A percentile compares a stretch with the other conserved stretches of the same genome.
phyloP scores from a whole-genome alignment of 2,113 vertebrate species.

The Nothoprocta perdicaria region DNA sequence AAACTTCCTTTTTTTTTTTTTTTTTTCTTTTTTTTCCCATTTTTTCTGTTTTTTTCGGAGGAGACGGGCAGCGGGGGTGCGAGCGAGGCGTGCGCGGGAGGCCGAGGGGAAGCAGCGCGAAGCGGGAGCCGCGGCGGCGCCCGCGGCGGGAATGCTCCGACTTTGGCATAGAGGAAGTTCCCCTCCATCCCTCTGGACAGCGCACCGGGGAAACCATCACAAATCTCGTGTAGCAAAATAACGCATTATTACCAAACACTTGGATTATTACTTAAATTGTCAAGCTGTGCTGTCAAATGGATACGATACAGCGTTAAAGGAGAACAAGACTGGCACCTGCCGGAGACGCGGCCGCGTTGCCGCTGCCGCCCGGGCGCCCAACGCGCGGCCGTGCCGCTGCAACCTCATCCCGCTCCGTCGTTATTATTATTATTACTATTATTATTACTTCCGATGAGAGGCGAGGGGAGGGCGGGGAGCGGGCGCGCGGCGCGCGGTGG shows the following conservation, averaged over 20 bases:
- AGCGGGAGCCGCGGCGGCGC: background rate
- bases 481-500: constrained; percentile 20
- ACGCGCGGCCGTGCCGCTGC: constrained; percentile 24
- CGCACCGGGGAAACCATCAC: constrained; percentile 75
- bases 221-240: constrained; percentile 79
- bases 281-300: constrained; percentile 73
- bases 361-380: constrained; percentile 27
- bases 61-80: background rate
- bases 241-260: constrained; percentile 70
- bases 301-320: constrained; percentile 73
- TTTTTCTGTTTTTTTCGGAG: background rate
- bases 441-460: background rate
- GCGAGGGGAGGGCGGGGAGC: background rate
- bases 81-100: background rate
- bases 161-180: constrained; percentile 71
- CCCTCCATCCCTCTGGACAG: constrained; percentile 78
- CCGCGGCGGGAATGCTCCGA: background rate
- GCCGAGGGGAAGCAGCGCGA: background rate
- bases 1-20: constrained; percentile 63
- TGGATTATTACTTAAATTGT: constrained; percentile 69
- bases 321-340: constrained; percentile 80
- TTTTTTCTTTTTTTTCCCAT: no score
- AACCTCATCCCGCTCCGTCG: background rate
- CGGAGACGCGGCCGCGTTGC: background rate
- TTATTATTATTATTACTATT: background rate